phyloP scores from a whole-genome alignment of 1,140 invertebrate genomes.

The Magallana gigas region DNA sequence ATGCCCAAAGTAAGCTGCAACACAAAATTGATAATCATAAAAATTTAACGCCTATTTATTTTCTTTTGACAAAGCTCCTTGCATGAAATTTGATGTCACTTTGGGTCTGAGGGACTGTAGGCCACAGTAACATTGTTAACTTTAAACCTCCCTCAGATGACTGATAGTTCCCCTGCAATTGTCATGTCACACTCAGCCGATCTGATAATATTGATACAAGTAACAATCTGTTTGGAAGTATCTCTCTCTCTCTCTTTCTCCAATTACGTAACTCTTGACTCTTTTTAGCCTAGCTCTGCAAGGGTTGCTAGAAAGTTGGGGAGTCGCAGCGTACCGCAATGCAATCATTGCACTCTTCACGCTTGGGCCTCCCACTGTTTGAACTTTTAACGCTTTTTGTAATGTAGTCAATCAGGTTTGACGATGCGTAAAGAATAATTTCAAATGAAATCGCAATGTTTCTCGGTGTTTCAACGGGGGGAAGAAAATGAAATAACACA shows the following conservation, averaged over 20 bases:
- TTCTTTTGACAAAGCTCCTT: constrained; percentile 20
- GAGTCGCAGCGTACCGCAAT: background rate
- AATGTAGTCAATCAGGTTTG: constrained; percentile 31
- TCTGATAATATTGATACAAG: constrained; percentile 36
- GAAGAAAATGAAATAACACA: constrained; percentile 24
- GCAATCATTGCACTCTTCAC: constrained; percentile 30
- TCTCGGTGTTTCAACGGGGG: background rate
- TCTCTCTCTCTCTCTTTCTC: background rate
- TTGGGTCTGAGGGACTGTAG: constrained; percentile 10
- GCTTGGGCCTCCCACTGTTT: constrained; percentile 26
- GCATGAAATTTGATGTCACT: constrained; percentile 33
- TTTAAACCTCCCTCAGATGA: constrained; percentile 23
- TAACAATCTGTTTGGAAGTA: background rate
- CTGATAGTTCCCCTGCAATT: constrained; percentile 30
- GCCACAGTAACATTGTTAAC: constrained; percentile 9
- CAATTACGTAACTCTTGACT: constrained; percentile 2
- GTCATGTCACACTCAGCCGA: constrained; percentile 31
- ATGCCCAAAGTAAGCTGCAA: background rate
- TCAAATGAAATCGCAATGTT: constrained; percentile 23
- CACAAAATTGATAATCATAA: constrained; percentile 27
- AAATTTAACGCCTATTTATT: constrained; percentile 37
- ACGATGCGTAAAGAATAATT: constrained; percentile 31
- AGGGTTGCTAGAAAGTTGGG: background rate
- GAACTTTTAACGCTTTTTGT: constrained; percentile 28
- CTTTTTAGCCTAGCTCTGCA: background rate